phyloP scores from a whole-genome alignment of 2,113 vertebrate species.

The Onychorhynchus coronatus region DNA sequence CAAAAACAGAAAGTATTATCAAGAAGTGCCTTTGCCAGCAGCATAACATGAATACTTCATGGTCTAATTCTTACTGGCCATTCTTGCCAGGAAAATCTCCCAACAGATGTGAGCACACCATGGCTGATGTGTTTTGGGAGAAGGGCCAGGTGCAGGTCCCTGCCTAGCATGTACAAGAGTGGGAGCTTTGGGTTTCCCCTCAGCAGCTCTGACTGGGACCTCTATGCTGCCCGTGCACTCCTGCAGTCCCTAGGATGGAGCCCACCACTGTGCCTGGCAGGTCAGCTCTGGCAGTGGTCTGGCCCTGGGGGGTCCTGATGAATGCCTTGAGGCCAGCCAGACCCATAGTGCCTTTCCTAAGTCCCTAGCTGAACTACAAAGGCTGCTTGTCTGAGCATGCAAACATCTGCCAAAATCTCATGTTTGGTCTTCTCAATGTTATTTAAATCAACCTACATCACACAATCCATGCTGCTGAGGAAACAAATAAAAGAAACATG shows the following conservation, averaged over 20 bases:
- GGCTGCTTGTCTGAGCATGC: rapidly evolving
- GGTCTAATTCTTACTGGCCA: background rate
- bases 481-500: background rate
- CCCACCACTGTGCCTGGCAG: background rate
- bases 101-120: background rate
- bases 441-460: rapidly evolving
- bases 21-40: background rate
- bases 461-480: background rate
- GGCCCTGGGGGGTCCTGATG: no score
- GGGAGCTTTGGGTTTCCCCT: background rate
- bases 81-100: background rate
- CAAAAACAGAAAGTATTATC: background rate
- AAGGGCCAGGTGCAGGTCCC: rapidly evolving
- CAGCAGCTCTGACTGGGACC: rapidly evolving
- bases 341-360: background rate
- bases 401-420: background rate
- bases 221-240: rapidly evolving
- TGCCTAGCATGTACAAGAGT: rapidly evolving
- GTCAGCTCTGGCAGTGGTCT: background rate
- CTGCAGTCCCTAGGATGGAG: background rate
- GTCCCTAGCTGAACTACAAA: background rate
- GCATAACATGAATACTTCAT: rapidly evolving
- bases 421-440: background rate
- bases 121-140: background rate
- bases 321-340: background rate